Conservation (phyloP, 2,888 invertebrate species). For the Onchidella celtica region DNA sequence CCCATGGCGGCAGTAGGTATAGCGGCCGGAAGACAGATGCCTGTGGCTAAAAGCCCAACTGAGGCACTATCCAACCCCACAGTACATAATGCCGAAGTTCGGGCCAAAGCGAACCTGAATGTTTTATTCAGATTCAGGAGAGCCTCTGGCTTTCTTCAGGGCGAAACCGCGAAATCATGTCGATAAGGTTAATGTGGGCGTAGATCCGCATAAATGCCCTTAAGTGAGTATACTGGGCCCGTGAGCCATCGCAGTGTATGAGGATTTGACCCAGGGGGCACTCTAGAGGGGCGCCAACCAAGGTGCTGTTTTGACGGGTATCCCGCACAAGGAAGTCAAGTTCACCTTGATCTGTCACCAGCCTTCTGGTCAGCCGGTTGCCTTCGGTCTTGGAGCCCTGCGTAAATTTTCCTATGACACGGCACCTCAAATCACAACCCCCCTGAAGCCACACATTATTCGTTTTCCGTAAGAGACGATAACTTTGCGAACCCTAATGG, state of each 20-base stretch:
- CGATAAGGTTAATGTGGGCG: not conserved
- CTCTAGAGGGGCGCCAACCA: too few relatives aligned
- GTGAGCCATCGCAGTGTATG: not conserved
- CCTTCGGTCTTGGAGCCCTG: not conserved
- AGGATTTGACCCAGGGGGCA: not conserved
- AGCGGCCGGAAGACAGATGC: too few relatives aligned
- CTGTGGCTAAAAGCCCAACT: too few relatives aligned
- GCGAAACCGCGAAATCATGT: too few relatives aligned
- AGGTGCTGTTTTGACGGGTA: not conserved
- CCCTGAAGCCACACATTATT: not conserved
- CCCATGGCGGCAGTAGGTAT: too few relatives aligned
- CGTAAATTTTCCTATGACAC: conserved; percentile 3
- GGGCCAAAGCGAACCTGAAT: too few relatives aligned
- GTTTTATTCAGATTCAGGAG: too few relatives aligned
- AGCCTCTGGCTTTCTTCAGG: too few relatives aligned
- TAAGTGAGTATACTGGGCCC: not conserved
- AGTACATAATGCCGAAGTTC: too few relatives aligned
- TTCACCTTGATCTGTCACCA: not conserved
- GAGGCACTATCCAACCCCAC: too few relatives aligned
- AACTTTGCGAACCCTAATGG: not conserved
- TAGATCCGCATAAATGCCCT: not conserved
- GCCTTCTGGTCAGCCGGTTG: conserved; percentile 6
- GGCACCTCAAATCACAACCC: not conserved
- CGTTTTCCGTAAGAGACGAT: not conserved
- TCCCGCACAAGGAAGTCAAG: conserved; percentile 6